These are phyloP conservation scores for Delphinus delphis DNA, from an alignment of 2,113 vertebrate genomes.

Conservation along the genomic window DNA sequence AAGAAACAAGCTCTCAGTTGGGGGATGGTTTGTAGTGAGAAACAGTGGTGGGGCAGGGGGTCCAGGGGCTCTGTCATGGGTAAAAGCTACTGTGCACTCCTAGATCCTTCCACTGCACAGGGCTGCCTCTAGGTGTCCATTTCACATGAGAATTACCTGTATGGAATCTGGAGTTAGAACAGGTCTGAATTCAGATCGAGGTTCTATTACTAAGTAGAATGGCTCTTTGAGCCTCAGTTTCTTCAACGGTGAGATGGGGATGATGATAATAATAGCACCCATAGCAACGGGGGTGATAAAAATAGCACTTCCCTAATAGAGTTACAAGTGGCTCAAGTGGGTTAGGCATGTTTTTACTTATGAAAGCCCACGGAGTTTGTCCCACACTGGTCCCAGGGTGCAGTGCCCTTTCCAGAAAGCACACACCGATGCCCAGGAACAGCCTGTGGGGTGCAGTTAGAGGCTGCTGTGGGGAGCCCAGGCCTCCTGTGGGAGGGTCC, in stretches of 20 bases:
- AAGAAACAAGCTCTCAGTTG: not conserved
- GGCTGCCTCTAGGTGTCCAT: not conserved
- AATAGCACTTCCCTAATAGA: not conserved
- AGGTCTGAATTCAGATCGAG: not conserved
- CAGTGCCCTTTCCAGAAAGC: not conserved
- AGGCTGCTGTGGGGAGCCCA: not conserved
- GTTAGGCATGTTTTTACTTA: not conserved
- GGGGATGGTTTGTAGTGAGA: not conserved
- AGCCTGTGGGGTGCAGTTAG: too few relatives aligned
- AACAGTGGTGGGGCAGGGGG: accelerated
- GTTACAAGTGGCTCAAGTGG: not conserved
- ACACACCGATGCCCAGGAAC: not conserved
- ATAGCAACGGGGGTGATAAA: not conserved
- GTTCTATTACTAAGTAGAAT: not conserved
- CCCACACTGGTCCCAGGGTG: not conserved
- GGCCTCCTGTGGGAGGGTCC: not conserved
- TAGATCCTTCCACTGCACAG: not conserved
- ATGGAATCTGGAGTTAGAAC: not conserved
- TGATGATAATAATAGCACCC: not conserved
- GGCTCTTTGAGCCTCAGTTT: not conserved
- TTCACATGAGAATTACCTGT: not conserved
- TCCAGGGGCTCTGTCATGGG: not conserved
- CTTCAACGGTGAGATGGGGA: not conserved
- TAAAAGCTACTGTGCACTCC: not conserved
- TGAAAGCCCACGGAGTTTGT: not conserved